Evolutionary conservation across 2,113 vertebrate genomes (phyloP).

Genomic region (Syrrhaptes paradoxus): DNA sequence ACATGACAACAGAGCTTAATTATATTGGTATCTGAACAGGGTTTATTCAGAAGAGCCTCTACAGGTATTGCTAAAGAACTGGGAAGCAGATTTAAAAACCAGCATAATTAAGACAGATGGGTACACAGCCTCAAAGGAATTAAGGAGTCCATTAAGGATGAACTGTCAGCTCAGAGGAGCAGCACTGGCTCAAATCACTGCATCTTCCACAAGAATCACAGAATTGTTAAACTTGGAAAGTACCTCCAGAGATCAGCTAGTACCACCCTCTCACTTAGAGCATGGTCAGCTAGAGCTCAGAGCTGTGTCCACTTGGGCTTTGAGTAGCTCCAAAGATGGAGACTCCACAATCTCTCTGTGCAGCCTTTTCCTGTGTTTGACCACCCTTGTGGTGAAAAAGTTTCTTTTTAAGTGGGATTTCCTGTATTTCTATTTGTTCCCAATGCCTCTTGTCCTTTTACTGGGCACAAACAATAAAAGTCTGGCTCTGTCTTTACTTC

Average conservation of each 20-base stretch:
- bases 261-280: neutral
- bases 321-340: neutral
- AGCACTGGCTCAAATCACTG: neutral
- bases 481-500: neutral
- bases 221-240: neutral
- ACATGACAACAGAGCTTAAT: neutral
- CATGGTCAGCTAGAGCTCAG: neutral
- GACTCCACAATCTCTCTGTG: neutral
- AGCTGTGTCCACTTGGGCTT: neutral
- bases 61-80: neutral
- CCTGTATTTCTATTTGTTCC: neutral
- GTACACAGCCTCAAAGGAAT: neutral
- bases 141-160: neutral
- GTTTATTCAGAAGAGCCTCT: neutral
- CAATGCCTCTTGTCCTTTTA: neutral
- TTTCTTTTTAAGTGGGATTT: neutral
- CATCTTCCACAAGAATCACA: neutral
- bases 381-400: neutral
- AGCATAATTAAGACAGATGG: neutral
- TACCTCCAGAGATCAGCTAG: neutral
- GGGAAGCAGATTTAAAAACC: neutral
- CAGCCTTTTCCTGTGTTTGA: neutral
- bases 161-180: neutral
- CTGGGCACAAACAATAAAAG: neutral
- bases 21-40: neutral